Percentiles rank a stretch among this genome's conserved stretches.
Conservation (phyloP, 2,888 invertebrate genomes). For the Trilocha varians region DNA sequence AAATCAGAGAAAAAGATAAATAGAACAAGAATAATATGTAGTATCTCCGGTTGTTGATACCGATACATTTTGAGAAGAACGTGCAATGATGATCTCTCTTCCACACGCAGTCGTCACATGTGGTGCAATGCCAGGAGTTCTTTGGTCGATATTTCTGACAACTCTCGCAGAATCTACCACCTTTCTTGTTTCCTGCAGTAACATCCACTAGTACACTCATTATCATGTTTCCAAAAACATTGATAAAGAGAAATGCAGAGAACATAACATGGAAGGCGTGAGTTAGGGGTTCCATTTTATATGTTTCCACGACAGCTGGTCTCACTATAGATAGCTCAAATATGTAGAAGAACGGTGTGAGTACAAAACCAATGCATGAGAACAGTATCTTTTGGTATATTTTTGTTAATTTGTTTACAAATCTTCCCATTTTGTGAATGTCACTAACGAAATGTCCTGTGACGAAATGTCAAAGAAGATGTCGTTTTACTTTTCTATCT, state of each 20-base stretch:
- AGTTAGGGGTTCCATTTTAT: constrained; percentile 22
- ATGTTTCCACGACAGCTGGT: constrained; percentile 24
- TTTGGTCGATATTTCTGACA: constrained; percentile 82
- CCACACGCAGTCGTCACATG: constrained; percentile 84
- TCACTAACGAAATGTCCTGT: not conserved
- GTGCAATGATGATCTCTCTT: constrained; percentile 89
- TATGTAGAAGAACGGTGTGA: constrained; percentile 37
- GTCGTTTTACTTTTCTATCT: too few species aligned
- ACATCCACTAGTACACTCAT: constrained; percentile 35
- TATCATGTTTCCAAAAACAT: constrained; percentile 45
- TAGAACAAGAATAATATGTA: constrained; percentile 83
- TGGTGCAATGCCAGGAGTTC: constrained; percentile 88
- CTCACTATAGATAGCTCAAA: constrained; percentile 38
- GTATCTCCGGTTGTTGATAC: constrained; percentile 85
- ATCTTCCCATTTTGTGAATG: not conserved
- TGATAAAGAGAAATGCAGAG: constrained; percentile 35
- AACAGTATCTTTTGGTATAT: not conserved
- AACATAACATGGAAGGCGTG: constrained; percentile 29
- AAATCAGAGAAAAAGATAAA: constrained; percentile 77
- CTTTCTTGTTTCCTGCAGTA: constrained; percentile 14
- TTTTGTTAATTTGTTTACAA: not conserved
- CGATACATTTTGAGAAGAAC: constrained; percentile 88
- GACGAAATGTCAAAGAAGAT: not conserved
- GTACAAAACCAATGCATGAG: constrained; percentile 21
- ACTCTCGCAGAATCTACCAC: constrained; percentile 75